phyloP scores from a whole-genome alignment of 2,797 vertebrate genomes.

The Trachurus trachurus region DNA sequence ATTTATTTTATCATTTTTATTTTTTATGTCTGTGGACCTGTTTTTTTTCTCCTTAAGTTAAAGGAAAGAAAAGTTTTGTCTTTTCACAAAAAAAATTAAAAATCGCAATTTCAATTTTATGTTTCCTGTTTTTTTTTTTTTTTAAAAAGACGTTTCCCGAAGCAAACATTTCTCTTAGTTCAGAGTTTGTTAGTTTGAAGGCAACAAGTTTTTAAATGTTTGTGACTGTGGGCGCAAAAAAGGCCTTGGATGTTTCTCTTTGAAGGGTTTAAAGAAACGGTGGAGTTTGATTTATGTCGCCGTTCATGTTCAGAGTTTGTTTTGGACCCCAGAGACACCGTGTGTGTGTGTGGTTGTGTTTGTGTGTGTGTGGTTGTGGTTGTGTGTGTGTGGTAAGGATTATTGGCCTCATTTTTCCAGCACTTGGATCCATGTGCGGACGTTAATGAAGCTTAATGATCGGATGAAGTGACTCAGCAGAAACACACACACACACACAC shows the following conservation, averaged over 20 bases:
- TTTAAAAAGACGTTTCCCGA: neutral
- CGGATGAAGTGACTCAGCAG: slow-evolving; percentile 45
- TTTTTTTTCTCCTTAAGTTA: neutral
- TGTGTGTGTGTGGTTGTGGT: neutral
- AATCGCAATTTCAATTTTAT: neutral
- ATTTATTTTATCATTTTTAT: neutral
- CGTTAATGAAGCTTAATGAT: neutral
- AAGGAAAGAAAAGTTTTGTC: neutral
- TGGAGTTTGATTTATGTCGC: neutral
- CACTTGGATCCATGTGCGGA: too few relatives aligned
- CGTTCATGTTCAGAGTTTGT: slow-evolving; percentile 6
- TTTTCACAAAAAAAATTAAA: too few relatives aligned
- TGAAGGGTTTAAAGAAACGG: neutral
- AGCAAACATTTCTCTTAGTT: neutral
- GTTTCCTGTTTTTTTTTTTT: neutral
- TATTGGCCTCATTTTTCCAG: too few relatives aligned
- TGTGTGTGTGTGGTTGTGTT: neutral
- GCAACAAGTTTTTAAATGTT: neutral
- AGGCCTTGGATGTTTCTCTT: neutral
- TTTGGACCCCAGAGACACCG: neutral
- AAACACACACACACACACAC: neutral
- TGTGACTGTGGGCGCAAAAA: neutral
- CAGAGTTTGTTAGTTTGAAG: neutral
- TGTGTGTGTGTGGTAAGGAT: neutral
- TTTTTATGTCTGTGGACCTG: neutral